phyloP scores from a whole-genome alignment of 2,113 vertebrate genomes.

The Alethe diademata region DNA sequence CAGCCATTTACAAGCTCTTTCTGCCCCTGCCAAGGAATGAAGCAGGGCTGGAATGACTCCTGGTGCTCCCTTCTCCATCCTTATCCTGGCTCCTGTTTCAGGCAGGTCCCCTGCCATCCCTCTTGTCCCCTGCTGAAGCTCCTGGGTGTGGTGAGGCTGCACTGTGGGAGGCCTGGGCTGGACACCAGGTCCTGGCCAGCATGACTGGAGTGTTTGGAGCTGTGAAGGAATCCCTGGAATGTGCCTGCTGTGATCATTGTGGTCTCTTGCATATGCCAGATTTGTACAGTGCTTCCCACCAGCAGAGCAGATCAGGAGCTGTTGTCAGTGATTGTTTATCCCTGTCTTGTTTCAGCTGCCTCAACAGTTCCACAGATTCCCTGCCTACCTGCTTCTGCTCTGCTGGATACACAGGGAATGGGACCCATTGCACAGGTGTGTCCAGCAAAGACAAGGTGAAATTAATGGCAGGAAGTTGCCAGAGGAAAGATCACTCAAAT shows the following conservation, averaged over 20 bases:
- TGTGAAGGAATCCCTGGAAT: neutral
- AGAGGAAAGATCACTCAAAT: neutral
- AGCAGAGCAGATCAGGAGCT: accelerated
- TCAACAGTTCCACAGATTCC: slow-evolving; percentile 68
- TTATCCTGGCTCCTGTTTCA: neutral
- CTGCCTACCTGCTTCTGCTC: slow-evolving; percentile 80
- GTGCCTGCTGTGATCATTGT: neutral
- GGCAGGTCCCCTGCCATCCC: neutral
- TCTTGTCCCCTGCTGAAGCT: neutral
- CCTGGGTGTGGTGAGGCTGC: neutral
- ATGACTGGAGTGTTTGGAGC: neutral
- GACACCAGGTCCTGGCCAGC: neutral
- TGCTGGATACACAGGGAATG: slow-evolving; percentile 89
- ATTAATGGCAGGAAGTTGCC: neutral
- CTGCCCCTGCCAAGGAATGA: neutral
- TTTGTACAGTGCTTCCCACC: neutral
- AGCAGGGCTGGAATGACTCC: neutral
- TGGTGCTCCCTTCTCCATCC: neutral
- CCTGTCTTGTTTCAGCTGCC: slow-evolving; percentile 78
- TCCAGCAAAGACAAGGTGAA: neutral
- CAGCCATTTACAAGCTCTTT: neutral
- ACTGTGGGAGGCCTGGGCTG: neutral
- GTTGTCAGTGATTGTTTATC: neutral
- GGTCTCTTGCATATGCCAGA: neutral
- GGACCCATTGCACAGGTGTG: slow-evolving; percentile 86